Percentiles rank a stretch among this genome's conserved stretches.
These are phyloP conservation scores for Morbakka virulenta DNA, from an alignment of 30 jellyfish, hydroid and myxozoan genomes.

Conservation along the genomic window DNA sequence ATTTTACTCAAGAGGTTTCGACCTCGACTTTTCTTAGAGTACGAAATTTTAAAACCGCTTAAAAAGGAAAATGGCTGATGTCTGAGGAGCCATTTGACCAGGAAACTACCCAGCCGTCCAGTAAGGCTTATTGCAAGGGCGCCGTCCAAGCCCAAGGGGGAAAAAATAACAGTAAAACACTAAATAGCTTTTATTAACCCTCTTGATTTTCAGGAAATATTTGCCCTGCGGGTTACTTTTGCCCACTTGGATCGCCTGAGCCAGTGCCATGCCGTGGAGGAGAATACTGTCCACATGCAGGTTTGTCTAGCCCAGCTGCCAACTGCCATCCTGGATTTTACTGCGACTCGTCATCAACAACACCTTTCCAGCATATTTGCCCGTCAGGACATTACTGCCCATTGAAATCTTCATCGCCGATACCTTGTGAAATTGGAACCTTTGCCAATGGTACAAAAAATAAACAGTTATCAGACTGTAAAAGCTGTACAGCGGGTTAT, in stretches of 20 bases:
- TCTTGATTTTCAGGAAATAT: constrained; percentile 60
- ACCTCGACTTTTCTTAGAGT: no score
- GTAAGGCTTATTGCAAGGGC: no score
- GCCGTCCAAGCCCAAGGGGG: no score
- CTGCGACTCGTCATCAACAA: constrained; percentile 72
- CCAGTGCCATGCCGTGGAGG: constrained; percentile 82
- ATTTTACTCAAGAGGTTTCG: no score
- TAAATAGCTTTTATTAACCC: no score
- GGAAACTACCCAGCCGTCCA: no score
- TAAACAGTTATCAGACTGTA: constrained; percentile 54
- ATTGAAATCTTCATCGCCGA: constrained; percentile 60
- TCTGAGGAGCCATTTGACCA: no score
- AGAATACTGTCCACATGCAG: constrained; percentile 79
- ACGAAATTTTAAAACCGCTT: no score
- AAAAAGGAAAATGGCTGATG: no score
- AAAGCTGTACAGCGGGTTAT: constrained; percentile 74
- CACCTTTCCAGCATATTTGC: constrained; percentile 70
- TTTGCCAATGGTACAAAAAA: constrained; percentile 61
- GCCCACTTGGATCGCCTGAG: constrained; percentile 61
- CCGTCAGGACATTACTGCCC: constrained; percentile 87
- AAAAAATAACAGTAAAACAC: no score
- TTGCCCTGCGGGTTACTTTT: constrained; percentile 74
- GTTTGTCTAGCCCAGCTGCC: constrained; percentile 71
- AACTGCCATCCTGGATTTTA: constrained; percentile 88
- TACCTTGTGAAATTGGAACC: constrained; percentile 74